These are phyloP conservation scores for Heterochromis multidens DNA, from an alignment of 2,113 vertebrate species.

Conservation along the genomic window DNA sequence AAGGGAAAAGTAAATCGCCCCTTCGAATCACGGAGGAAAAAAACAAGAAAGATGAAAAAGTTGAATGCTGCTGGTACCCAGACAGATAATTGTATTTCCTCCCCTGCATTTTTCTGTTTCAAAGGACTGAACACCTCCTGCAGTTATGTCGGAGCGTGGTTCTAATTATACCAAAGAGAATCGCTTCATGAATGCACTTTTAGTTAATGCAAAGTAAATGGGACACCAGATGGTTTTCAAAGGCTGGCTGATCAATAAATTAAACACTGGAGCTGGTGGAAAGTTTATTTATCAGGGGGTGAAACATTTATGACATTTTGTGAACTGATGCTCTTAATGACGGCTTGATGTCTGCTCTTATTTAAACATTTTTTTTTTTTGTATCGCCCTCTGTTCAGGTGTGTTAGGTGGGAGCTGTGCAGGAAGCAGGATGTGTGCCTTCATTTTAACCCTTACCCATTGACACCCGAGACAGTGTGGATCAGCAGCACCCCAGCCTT, in stretches of 20 bases:
- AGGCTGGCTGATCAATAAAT: constrained; percentile 76
- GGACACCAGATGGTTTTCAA: constrained; percentile 75
- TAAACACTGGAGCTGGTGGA: constrained; percentile 55
- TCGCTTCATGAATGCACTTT: constrained; percentile 75
- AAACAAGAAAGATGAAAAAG: constrained; percentile 73
- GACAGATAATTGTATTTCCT: constrained; percentile 65
- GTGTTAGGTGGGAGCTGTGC: constrained; percentile 90
- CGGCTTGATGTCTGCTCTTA: neutral
- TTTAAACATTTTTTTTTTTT: neutral
- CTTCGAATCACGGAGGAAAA: constrained; percentile 73
- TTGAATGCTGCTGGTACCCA: constrained; percentile 69
- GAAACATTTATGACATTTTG: constrained; percentile 22
- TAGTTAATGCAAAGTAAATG: constrained; percentile 73
- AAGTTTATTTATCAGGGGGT: constrained; percentile 47
- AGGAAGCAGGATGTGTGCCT: constrained; percentile 92
- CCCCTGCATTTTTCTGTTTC: constrained; percentile 58
- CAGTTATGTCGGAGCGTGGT: constrained; percentile 56
- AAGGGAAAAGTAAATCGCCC: constrained; percentile 79
- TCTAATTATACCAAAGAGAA: constrained; percentile 73
- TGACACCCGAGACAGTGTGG: constrained; percentile 89
- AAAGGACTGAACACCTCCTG: constrained; percentile 59
- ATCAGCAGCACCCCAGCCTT: constrained; percentile 76
- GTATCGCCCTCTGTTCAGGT: constrained; percentile 76
- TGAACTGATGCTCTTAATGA: constrained; percentile 2
- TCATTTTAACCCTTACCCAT: constrained; percentile 96